Percentiles rank a stretch among this genome's conserved stretches.
Evolutionary conservation across 53 echinoderm and acorn worm genomes (phyloP).

Genomic region (Patiria pectinifera): DNA sequence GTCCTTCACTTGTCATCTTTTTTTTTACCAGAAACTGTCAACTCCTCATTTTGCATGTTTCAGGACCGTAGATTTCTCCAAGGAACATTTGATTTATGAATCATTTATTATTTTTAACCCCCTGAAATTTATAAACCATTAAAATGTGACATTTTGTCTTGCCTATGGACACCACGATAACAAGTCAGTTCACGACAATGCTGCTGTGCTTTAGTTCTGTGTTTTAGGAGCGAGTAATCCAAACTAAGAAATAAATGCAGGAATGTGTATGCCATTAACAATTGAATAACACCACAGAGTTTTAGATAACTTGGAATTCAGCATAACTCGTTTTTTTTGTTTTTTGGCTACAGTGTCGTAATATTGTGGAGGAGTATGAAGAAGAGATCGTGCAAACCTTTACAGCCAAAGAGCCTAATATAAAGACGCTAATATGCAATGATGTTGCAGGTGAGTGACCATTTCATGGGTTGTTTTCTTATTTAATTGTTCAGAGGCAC

Average conservation of each 20-base stretch:
- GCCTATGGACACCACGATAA: neutral
- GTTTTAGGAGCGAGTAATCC: neutral
- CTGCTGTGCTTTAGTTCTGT: neutral
- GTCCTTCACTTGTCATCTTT: too few relatives aligned
- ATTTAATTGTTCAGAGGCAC: too few relatives aligned
- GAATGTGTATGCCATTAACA: too few relatives aligned
- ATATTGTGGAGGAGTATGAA: constrained; percentile 84
- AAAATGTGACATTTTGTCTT: too few relatives aligned
- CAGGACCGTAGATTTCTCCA: too few relatives aligned
- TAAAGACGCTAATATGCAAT: constrained; percentile 67
- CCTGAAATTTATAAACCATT: too few relatives aligned
- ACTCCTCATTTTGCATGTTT: too few relatives aligned
- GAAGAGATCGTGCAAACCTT: constrained; percentile 77
- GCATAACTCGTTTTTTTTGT: constrained; percentile 12
- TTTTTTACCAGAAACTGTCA: too few relatives aligned
- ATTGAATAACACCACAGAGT: too few relatives aligned
- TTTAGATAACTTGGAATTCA: neutral
- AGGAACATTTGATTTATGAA: too few relatives aligned
- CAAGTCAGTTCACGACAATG: neutral
- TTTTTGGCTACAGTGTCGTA: constrained; percentile 72
- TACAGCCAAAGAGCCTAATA: constrained; percentile 61
- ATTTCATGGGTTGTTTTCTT: neutral
- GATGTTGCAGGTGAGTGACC: constrained; percentile 72
- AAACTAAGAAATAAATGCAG: neutral
- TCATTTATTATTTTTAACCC: too few relatives aligned